Conservation (phyloP, 2,888 invertebrate species). For the Seira musarum region DNA sequence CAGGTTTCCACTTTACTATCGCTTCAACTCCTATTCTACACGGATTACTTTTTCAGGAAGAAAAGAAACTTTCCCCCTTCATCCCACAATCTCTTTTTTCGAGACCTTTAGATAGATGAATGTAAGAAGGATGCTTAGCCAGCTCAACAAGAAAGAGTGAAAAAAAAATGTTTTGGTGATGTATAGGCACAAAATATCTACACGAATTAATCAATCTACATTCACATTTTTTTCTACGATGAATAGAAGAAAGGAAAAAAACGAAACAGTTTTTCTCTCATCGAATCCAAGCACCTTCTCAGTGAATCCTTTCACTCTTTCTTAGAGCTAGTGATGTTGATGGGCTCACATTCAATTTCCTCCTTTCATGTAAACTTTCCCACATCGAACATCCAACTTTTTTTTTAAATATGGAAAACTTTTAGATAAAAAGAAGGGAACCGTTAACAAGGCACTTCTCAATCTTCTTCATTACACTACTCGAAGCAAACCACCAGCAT, state of each 20-base stretch:
- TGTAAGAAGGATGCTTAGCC: neutral
- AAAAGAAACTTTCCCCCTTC: conserved; percentile 1
- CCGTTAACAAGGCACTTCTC: conserved; percentile 9
- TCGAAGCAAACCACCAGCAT: no score
- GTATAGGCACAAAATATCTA: neutral
- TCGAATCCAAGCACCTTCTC: neutral
- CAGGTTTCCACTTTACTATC: neutral
- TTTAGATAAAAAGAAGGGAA: neutral
- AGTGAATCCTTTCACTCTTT: neutral
- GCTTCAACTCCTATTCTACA: neutral
- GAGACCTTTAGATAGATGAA: neutral
- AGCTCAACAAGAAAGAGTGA: neutral
- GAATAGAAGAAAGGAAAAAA: conserved; percentile 2
- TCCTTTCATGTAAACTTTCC: neutral
- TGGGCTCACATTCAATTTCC: conserved; percentile 1
- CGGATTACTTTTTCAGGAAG: conserved; percentile 7
- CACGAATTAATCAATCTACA: conserved; percentile 19
- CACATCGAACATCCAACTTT: conserved; percentile 3
- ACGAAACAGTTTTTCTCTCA: neutral
- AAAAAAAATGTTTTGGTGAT: neutral
- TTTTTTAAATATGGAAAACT: conserved; percentile 8
- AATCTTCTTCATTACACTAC: conserved; percentile 6
- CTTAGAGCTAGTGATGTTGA: neutral
- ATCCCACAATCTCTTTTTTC: neutral
- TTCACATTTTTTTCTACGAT: neutral